These are phyloP conservation scores for Eudasyphora cyanicolor DNA, from an alignment of 2,888 invertebrate species.

Conservation along the genomic window DNA sequence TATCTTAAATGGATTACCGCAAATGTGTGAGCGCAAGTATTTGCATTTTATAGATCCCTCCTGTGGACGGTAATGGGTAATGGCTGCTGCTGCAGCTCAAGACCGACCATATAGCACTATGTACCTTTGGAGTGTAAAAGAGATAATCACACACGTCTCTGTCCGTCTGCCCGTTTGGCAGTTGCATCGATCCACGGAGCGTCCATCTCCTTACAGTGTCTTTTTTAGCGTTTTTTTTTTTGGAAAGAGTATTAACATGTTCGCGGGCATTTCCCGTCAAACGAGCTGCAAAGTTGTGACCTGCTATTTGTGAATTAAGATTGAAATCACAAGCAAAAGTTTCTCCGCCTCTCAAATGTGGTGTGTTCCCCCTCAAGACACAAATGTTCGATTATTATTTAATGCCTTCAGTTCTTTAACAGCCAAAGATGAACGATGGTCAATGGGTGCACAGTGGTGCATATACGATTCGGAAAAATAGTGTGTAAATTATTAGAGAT, in stretches of 20 bases:
- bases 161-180: background rate
- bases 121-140: slow-evolving; percentile 54
- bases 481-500: background rate
- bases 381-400: slow-evolving; percentile 59
- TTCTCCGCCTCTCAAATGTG: slow-evolving; percentile 64
- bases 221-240: background rate
- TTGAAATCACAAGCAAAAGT: slow-evolving; percentile 62
- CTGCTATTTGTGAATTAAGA: slow-evolving; percentile 68
- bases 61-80: background rate
- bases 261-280: slow-evolving; percentile 66
- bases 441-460: background rate
- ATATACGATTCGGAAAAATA: background rate
- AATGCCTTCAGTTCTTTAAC: slow-evolving; percentile 37
- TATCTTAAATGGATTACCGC: slow-evolving; percentile 11
- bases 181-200: background rate
- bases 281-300: slow-evolving; percentile 70
- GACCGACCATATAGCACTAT: background rate
- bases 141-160: slow-evolving; percentile 60
- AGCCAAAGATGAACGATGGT: background rate
- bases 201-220: background rate
- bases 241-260: slow-evolving; percentile 61
- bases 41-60: slow-evolving; percentile 16
- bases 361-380: slow-evolving; percentile 39
- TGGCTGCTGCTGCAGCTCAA: too few species aligned
- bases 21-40: background rate